Conservation (phyloP, 2,113 vertebrate species). For the Chloebia gouldiae region DNA sequence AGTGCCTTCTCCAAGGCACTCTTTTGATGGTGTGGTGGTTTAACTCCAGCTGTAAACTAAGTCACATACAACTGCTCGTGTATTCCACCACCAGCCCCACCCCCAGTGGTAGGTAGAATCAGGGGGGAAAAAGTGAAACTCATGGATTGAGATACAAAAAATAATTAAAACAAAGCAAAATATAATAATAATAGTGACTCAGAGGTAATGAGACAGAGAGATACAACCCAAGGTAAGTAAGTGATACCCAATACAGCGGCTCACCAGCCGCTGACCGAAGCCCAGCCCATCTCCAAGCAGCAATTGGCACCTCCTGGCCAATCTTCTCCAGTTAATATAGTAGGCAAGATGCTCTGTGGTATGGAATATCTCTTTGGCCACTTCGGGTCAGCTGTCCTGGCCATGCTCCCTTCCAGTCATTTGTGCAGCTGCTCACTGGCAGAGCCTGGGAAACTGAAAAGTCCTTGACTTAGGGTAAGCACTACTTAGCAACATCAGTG, state of each 20-base stretch:
- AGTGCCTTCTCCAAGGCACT: not conserved
- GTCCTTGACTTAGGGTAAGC: not conserved
- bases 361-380: not conserved
- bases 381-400: not conserved
- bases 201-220: not conserved
- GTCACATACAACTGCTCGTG: not conserved
- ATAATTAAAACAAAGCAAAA: not conserved
- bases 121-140: not conserved
- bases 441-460: not conserved
- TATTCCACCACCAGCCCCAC: not conserved
- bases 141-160: not conserved
- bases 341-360: not conserved
- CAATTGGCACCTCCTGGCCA: rapidly evolving
- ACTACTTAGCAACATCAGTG: not conserved
- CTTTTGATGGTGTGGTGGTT: not conserved
- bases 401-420: not conserved
- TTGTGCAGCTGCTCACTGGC: not conserved
- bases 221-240: not conserved
- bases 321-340: too few species aligned
- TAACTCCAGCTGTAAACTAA: not conserved
- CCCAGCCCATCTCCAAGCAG: not conserved
- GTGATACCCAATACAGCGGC: not conserved
- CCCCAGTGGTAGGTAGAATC: not conserved
- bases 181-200: not conserved
- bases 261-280: not conserved